These are phyloP conservation scores for Thalassaphorura encarpata DNA, from an alignment of 1,140 invertebrate species.

Conservation along the genomic window DNA sequence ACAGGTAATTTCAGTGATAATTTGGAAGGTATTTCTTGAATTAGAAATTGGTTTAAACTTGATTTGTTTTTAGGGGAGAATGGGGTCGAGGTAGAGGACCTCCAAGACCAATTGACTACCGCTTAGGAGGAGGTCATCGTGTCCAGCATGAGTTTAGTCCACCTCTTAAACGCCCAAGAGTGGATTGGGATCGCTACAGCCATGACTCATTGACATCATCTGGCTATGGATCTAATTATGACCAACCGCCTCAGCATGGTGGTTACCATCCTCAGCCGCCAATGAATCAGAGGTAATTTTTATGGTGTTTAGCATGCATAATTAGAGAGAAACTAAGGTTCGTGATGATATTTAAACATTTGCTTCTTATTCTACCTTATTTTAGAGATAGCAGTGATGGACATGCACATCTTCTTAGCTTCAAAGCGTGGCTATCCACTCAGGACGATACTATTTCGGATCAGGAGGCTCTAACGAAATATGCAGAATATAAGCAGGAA, in stretches of 20 bases:
- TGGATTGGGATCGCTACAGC: conserved; percentile 29
- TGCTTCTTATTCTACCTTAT: background rate
- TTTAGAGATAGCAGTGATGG: conserved; percentile 37
- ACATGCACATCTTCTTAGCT: conserved; percentile 90
- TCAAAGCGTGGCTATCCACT: conserved; percentile 90
- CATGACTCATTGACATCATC: conserved; percentile 26
- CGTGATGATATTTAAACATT: background rate
- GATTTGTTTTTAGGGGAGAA: background rate
- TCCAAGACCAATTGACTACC: conserved; percentile 26
- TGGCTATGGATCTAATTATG: conserved; percentile 25
- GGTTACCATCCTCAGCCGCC: conserved; percentile 7
- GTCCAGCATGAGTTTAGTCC: conserved; percentile 32
- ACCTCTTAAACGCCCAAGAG: conserved; percentile 29
- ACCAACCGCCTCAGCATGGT: conserved; percentile 11
- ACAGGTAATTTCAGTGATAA: no score
- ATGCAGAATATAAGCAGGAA: conserved; percentile 97
- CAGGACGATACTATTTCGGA: conserved; percentile 97
- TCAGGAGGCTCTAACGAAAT: conserved; percentile 92
- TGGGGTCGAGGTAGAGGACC: conserved; percentile 16
- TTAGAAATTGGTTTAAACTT: background rate
- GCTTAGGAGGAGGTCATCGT: conserved; percentile 18
- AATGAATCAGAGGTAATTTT: conserved; percentile 7
- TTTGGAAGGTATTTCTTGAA: no score
- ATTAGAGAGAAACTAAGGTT: background rate
- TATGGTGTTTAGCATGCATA: no score